Percentiles rank a stretch among this genome's conserved stretches.
phyloP scores from a whole-genome alignment of 2,888 invertebrate species.

The Vandiemenella viatica region DNA sequence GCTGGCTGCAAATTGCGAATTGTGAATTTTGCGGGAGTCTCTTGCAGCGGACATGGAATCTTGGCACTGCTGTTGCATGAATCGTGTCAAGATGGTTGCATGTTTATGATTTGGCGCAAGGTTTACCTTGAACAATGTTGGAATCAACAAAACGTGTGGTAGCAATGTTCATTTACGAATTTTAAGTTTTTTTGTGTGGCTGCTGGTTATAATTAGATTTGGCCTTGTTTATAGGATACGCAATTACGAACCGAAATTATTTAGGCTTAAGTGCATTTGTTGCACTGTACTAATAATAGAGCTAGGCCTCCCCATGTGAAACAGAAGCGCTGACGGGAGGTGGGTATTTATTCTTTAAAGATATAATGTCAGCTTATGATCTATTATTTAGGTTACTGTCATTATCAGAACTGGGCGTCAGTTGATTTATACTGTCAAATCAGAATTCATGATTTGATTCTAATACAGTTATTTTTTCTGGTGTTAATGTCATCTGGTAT shows the following conservation, averaged over 20 bases:
- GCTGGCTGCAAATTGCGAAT: conserved; percentile 5
- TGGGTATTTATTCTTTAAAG: no score
- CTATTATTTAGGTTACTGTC: neutral
- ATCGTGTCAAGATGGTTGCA: conserved; percentile 26
- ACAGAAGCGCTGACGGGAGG: neutral
- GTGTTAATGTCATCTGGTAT: no score
- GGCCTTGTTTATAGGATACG: neutral
- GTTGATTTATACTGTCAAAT: no score
- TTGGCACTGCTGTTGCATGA: conserved; percentile 22
- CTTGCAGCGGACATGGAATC: conserved; percentile 17
- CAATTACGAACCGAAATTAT: neutral
- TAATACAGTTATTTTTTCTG: no score
- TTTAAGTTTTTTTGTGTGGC: neutral
- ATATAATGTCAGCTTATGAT: neutral
- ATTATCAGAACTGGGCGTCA: no score
- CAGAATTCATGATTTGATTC: no score
- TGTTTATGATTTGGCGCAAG: conserved; percentile 24
- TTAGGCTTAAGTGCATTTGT: conserved; percentile 9
- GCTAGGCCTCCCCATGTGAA: conserved; percentile 6
- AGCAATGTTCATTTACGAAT: no score
- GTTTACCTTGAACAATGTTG: conserved; percentile 19
- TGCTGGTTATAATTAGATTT: neutral
- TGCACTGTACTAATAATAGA: conserved; percentile 11
- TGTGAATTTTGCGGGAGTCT: conserved; percentile 14
- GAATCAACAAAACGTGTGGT: conserved; percentile 5